phyloP scores from a whole-genome alignment of 2,113 vertebrate species.

The Pterophyllum scalare region DNA sequence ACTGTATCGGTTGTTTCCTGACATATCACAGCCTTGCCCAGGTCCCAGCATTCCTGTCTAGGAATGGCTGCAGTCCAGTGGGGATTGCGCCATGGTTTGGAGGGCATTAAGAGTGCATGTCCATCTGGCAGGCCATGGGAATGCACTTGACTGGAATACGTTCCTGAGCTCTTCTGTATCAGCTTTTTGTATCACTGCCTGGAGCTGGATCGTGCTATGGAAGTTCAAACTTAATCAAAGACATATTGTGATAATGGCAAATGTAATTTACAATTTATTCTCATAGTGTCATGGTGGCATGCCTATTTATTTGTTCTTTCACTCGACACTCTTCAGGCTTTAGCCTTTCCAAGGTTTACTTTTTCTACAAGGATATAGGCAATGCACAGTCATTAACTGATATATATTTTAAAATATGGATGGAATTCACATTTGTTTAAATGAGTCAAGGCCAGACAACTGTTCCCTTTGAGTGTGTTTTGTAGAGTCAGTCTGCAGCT shows the following conservation, averaged over 20 bases:
- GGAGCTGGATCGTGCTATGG: conserved; percentile 36
- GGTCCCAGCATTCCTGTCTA: conserved; percentile 37
- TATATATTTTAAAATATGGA: background rate
- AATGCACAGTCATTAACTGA: conserved; percentile 6
- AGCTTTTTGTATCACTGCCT: conserved; percentile 36
- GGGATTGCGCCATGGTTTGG: conserved; percentile 41
- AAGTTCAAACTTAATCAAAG: conserved; percentile 54
- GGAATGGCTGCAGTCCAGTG: conserved; percentile 32
- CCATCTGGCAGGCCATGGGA: conserved; percentile 35
- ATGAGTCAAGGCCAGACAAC: conserved; percentile 44
- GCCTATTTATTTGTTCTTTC: conserved; percentile 28
- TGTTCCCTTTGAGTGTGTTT: conserved; percentile 52
- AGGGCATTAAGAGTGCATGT: conserved; percentile 43
- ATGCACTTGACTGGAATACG: conserved; percentile 67
- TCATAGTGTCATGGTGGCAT: conserved; percentile 21
- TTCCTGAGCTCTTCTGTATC: conserved; percentile 40
- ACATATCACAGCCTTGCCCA: conserved; percentile 1
- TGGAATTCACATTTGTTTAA: conserved; percentile 38
- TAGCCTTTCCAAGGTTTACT: conserved; percentile 36
- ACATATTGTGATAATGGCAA: conserved; percentile 50
- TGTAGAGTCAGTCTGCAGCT: conserved; percentile 31
- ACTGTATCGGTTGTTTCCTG: conserved; percentile 26
- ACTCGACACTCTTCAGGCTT: conserved; percentile 15
- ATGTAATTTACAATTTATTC: conserved; percentile 57
- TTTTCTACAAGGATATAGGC: conserved; percentile 25